Evolutionary conservation across 2,113 vertebrate genomes (phyloP).

Genomic region (Bungarus multicinctus): DNA sequence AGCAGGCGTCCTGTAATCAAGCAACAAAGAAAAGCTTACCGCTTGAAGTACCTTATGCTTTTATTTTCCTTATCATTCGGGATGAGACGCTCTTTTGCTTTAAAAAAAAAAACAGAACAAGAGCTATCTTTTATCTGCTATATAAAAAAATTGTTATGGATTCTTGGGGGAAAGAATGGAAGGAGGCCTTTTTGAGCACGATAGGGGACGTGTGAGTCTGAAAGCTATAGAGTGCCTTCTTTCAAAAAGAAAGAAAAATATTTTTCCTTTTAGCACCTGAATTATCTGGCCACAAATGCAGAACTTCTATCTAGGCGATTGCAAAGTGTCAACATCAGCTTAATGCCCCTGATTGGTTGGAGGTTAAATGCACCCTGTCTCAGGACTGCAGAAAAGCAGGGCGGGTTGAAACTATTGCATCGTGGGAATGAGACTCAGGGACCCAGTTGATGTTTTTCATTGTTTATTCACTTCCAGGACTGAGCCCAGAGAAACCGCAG

Average conservation of each 20-base stretch:
- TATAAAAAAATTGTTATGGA: conserved; percentile 30
- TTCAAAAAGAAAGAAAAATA: conserved; percentile 10
- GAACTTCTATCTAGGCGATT: not conserved
- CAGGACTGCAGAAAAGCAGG: not conserved
- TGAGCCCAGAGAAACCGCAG: no score
- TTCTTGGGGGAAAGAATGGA: conserved; percentile 3
- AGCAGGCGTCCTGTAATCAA: not conserved
- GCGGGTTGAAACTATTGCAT: not conserved
- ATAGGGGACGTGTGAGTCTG: not conserved
- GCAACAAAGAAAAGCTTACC: conserved; percentile 18
- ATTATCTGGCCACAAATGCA: not conserved
- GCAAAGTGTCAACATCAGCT: not conserved
- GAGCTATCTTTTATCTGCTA: not conserved
- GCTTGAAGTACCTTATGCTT: conserved; percentile 21
- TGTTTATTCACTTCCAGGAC: no score
- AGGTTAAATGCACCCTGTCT: not conserved
- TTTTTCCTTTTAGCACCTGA: conserved; percentile 4
- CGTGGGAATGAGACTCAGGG: no score
- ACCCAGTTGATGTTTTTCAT: no score
- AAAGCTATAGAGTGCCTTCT: not conserved
- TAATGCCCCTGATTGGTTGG: not conserved
- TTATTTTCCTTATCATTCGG: not conserved
- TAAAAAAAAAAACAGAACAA: not conserved
- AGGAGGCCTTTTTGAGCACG: conserved; percentile 23
- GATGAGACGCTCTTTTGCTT: not conserved